phyloP scores from a whole-genome alignment of 2,797 vertebrate species.

The Rallus crepitans region DNA sequence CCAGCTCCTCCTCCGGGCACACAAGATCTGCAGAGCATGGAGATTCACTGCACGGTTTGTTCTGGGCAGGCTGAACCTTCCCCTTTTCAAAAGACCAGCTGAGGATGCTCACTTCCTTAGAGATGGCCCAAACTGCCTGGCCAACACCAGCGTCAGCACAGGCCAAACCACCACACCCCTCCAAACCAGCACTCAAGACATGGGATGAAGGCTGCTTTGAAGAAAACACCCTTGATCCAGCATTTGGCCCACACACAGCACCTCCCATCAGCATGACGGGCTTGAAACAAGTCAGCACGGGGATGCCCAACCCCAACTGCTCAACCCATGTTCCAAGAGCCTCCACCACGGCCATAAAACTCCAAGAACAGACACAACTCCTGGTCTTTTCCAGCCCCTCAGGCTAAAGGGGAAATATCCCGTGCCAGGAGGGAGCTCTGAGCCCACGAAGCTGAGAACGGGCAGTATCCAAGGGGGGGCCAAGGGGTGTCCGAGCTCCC shows the following conservation, averaged over 20 bases:
- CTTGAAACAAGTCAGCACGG: too few relatives aligned
- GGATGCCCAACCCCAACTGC: background rate
- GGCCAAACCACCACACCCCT: too few relatives aligned
- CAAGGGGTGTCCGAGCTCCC: background rate
- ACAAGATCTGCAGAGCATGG: background rate
- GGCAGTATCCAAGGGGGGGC: background rate
- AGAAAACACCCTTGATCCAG: background rate
- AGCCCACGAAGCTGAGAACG: background rate
- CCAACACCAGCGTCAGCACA: background rate
- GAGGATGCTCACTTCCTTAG: background rate
- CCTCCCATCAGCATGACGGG: too few relatives aligned
- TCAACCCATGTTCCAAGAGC: background rate
- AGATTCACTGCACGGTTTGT: fast-evolving
- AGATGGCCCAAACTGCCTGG: background rate
- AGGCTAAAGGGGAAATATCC: background rate
- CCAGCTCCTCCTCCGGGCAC: background rate
- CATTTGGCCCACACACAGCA: too few relatives aligned
- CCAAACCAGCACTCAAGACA: background rate
- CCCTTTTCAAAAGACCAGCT: background rate
- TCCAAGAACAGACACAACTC: background rate
- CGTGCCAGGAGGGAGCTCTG: background rate
- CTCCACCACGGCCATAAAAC: background rate
- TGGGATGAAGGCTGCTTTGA: background rate
- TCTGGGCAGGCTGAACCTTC: background rate
- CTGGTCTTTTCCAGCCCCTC: background rate